A percentile compares a stretch with the other conserved stretches of the same genome.
These are phyloP conservation scores for Stichodactyla helianthus DNA, from an alignment of 64 coral and sea anemone species.

Conservation along the genomic window DNA sequence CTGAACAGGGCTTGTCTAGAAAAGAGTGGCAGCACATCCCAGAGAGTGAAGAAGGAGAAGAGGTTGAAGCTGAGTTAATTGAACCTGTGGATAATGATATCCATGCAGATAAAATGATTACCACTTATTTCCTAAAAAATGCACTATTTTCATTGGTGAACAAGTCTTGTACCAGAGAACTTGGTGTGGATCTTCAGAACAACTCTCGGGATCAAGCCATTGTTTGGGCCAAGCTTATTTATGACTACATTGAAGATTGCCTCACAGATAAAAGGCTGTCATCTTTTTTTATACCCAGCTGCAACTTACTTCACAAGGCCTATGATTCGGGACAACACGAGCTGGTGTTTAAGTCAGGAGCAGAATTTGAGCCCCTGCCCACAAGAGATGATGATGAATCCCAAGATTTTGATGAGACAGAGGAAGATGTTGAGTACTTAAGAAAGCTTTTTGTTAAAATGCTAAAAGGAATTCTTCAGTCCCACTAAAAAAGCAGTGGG, in stretches of 20 bases:
- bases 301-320: conserved; percentile 33
- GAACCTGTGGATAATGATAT: conserved; percentile 33
- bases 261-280: conserved; percentile 26
- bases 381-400: conserved; percentile 18
- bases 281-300: conserved; percentile 34
- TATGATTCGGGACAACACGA: conserved; percentile 35
- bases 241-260: conserved; percentile 34
- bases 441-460: conserved; percentile 41
- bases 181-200: conserved; percentile 29
- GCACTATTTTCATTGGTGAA: conserved; percentile 32
- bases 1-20: conserved; percentile 25
- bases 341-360: conserved; percentile 37
- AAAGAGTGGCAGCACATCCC: conserved; percentile 5
- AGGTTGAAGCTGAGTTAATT: conserved; percentile 28
- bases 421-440: conserved; percentile 17
- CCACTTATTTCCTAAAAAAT: conserved; percentile 36
- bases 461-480: conserved; percentile 22
- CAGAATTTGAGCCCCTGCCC: conserved; percentile 43
- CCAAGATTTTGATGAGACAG: conserved; percentile 17
- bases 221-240: conserved; percentile 31
- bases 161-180: conserved; percentile 32
- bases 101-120: conserved; percentile 37
- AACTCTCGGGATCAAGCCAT: conserved; percentile 19
- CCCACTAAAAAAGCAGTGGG: conserved; percentile 4
- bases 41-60: conserved; percentile 22